These are phyloP conservation scores for Aeoliscus strigatus DNA, from an alignment of 2,797 vertebrate species.

Conservation along the genomic window DNA sequence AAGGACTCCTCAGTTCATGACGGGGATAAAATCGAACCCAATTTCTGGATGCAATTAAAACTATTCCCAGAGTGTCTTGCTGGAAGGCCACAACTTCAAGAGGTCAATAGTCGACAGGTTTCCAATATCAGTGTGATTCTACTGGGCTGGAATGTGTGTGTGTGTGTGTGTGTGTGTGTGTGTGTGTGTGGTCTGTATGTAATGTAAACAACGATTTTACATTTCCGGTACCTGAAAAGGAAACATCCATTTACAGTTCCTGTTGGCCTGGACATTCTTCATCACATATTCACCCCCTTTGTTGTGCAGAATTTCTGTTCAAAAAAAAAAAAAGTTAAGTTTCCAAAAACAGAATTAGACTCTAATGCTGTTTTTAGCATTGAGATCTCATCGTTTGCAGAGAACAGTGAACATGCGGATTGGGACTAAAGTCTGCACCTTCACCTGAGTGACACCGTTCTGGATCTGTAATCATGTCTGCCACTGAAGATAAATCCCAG, in stretches of 20 bases:
- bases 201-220: constrained; percentile 2
- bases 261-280: too few relatives aligned
- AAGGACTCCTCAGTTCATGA: constrained; percentile 48
- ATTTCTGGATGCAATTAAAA: constrained; percentile 67
- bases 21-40: constrained; percentile 58
- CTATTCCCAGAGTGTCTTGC: constrained; percentile 37
- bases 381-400: too few relatives aligned
- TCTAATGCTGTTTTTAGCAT: too few relatives aligned
- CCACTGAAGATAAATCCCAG: constrained; percentile 30
- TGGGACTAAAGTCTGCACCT: too few relatives aligned
- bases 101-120: constrained; percentile 55
- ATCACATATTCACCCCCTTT: too few relatives aligned
- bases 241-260: not conserved
- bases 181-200: too few relatives aligned
- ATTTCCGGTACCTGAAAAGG: not conserved
- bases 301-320: too few relatives aligned
- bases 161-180: too few relatives aligned
- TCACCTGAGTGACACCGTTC: too few relatives aligned
- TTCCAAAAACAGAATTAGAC: too few relatives aligned
- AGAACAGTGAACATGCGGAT: constrained; percentile 7
- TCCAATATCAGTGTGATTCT: constrained; percentile 55
- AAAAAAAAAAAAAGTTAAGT: too few relatives aligned
- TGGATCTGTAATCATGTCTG: too few relatives aligned
- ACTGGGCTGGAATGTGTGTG: constrained; percentile 37
- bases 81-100: constrained; percentile 54